Percentiles rank a stretch among this genome's conserved stretches.
Evolutionary conservation across 2,113 vertebrate genomes (phyloP).

Genomic region (Pungitius pungitius): DNA sequence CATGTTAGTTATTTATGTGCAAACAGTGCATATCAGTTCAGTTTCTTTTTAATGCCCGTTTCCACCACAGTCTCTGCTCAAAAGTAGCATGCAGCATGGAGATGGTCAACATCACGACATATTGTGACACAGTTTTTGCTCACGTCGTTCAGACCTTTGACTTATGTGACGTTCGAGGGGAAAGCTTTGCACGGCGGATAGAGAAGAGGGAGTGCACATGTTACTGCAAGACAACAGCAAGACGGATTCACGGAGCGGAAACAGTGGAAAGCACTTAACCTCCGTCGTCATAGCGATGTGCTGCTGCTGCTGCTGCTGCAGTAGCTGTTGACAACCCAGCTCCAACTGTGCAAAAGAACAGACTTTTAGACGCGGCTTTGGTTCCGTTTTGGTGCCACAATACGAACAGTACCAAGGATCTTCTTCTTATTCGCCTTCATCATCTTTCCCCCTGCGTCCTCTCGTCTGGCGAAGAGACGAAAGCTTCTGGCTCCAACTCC

Average conservation of each 20-base stretch:
- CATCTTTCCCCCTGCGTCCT: conserved; percentile 23
- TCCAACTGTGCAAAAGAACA: conserved; percentile 15
- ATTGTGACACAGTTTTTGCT: not conserved
- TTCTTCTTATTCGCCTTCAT: conserved; percentile 11
- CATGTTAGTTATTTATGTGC: not conserved
- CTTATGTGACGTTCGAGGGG: too few species aligned
- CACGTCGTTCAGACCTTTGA: not conserved
- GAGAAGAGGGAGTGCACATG: not conserved
- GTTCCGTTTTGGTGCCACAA: not conserved
- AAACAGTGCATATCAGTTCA: not conserved
- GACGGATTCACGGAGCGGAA: conserved; percentile 31
- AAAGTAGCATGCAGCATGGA: not conserved
- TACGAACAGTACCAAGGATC: not conserved
- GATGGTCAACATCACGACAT: not conserved
- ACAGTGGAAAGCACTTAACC: conserved; percentile 65
- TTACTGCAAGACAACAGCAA: not conserved
- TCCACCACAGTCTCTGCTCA: not conserved
- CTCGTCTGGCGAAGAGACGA: conserved; percentile 25
- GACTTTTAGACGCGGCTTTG: conserved; percentile 25
- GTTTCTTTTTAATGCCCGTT: not conserved
- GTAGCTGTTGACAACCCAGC: conserved; percentile 49
- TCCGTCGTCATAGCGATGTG: conserved; percentile 18
- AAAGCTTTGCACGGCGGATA: not conserved
- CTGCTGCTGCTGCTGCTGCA: not conserved
- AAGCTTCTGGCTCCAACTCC: conserved; percentile 52